Conservation (phyloP, 2,888 invertebrate genomes). For the Sphaeridia pumilis region DNA sequence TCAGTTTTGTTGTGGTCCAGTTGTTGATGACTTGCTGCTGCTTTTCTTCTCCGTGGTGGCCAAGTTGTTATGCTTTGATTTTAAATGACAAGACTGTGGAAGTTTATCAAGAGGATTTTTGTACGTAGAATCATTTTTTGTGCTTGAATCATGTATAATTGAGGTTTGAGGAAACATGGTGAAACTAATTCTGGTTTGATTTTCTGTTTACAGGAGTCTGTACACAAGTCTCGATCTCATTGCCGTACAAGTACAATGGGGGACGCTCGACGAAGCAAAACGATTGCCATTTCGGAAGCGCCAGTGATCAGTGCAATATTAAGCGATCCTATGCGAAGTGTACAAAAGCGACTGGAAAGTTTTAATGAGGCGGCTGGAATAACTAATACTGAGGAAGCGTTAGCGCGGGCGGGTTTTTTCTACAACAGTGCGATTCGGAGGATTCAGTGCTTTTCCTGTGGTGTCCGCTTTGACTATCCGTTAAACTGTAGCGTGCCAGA, state of each 20-base stretch:
- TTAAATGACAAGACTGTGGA: not conserved
- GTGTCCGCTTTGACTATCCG: not conserved
- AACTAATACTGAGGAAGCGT: not conserved
- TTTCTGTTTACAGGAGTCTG: no score
- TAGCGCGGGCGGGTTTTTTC: slow-evolving; percentile 1
- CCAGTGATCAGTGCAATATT: not conserved
- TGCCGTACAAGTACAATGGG: no score
- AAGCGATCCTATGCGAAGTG: slow-evolving; percentile 2
- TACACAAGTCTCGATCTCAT: no score
- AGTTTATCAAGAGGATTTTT: not conserved
- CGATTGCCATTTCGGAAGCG: not conserved
- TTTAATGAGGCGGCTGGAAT: not conserved
- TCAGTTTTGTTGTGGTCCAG: no score
- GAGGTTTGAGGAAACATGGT: no score
- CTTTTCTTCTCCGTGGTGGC: no score
- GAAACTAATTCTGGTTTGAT: no score
- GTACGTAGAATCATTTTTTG: not conserved
- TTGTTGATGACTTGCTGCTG: no score
- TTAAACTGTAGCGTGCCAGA: not conserved
- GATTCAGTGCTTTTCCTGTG: slow-evolving; percentile 6
- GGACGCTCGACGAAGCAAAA: not conserved
- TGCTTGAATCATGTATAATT: not conserved
- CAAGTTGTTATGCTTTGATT: no score
- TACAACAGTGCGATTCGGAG: not conserved
- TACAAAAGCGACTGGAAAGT: not conserved